Evolutionary conservation across 2,888 invertebrate species (phyloP), one percentile per base, ranked within the genome.

Genomic region (Poecilus cupreus): DNA sequence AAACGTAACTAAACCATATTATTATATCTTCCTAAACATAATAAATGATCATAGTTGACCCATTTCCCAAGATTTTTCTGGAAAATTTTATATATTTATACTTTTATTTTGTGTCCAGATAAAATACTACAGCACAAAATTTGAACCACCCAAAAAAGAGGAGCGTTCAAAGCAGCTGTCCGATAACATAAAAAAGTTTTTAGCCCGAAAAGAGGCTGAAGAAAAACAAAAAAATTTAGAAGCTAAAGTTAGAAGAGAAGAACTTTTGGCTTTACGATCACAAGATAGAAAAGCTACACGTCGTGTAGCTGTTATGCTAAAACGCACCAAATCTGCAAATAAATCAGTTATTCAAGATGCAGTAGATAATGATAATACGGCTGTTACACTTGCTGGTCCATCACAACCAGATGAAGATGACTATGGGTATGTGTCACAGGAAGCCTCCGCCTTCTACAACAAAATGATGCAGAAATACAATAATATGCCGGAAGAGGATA

Each of bases 361-460:
- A 0, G 90, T 94, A 22, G 95, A 96, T 86, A 91, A 91, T 84
- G 93, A 94, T 32, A 93, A 96, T 84, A 95, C 95, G 11, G 94
- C 95, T 2, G 92, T 95, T 3, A 95, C 95, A 0, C 88, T 93
- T 39, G 92, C 93, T 70, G 96, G 95, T 0, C 93, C 94, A 0
- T 93, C 94, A 0, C 96, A 96, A 86, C 95, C 96, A 0, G 97
- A 97, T 86, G 96, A 96, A 87, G 97, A 97, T 89, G 97, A 97
- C 87, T 97, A 97, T 87, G 97, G 97, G 0, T 97, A 96, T 87
- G 96, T 95, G 46, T 97, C 97, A 0, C 94, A 94, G 85, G 95
- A 95, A 88, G 95, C 96, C 0, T 93, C 95, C 54, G 95, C 94
- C 26, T 92, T 94, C 85, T 96, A 96, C 87, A 93, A 94, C 84